Percentiles rank a stretch among this genome's conserved stretches.
These are phyloP conservation scores for Pachycephus smyrnensis DNA, from an alignment of 2,888 invertebrate species.

Conservation along the genomic window DNA sequence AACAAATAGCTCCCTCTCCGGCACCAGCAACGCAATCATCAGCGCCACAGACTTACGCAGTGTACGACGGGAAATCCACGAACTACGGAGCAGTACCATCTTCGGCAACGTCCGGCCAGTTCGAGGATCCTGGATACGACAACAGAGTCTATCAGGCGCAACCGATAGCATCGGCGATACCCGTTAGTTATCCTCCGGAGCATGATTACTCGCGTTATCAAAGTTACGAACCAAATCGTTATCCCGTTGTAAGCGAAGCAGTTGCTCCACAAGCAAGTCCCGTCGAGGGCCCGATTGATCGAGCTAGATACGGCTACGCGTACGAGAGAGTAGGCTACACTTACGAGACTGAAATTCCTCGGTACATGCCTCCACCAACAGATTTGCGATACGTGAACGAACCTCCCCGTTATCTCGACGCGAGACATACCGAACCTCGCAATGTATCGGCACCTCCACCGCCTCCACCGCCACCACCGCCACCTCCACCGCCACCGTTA, in stretches of 20 bases:
- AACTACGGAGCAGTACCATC: constrained; percentile 33
- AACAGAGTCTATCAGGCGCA: neutral
- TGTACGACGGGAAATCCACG: constrained; percentile 43
- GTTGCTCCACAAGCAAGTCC: neutral
- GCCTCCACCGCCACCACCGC: neutral
- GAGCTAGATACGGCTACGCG: constrained; percentile 51
- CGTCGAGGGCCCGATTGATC: constrained; percentile 39
- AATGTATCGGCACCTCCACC: neutral
- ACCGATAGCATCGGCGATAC: constrained; percentile 21
- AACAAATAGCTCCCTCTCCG: constrained; percentile 28
- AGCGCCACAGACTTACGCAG: constrained; percentile 41
- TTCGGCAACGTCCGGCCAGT: constrained; percentile 16
- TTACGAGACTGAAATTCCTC: constrained; percentile 44
- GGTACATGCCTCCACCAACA: constrained; percentile 33
- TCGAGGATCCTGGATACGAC: constrained; percentile 51
- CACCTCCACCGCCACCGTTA: neutral
- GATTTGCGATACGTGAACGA: neutral
- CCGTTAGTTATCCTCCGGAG: constrained; percentile 45
- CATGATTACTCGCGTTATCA: constrained; percentile 51
- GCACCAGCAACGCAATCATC: constrained; percentile 32
- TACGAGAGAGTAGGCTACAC: constrained; percentile 34
- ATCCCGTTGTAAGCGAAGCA: neutral
- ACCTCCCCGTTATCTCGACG: neutral
- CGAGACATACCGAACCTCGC: neutral
- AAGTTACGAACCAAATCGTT: constrained; percentile 36